Percentiles rank a stretch among this genome's conserved stretches.
Evolutionary conservation across 1,140 invertebrate genomes (phyloP).

Genomic region (Stegodyphus mimosarum): DNA sequence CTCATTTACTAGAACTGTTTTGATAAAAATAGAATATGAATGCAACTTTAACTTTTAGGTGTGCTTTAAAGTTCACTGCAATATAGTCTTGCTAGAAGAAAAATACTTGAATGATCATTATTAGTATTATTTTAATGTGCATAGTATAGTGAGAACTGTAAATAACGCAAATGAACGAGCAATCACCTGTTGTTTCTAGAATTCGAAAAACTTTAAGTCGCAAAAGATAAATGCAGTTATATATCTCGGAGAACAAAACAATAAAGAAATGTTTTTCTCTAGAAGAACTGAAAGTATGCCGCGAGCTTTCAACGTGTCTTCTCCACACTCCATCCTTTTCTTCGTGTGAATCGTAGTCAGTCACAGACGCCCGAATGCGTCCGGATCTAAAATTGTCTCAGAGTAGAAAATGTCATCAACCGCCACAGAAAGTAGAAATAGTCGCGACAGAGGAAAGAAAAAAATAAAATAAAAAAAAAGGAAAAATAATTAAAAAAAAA

Average conservation of each 20-base stretch:
- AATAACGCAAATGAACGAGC: too few relatives aligned
- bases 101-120: too few relatives aligned
- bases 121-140: too few relatives aligned
- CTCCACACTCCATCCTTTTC: neutral
- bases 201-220: too few relatives aligned
- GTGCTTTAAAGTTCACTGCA: too few relatives aligned
- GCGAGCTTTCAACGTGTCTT: neutral
- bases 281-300: neutral
- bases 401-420: conserved; percentile 52
- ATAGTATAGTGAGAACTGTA: too few relatives aligned
- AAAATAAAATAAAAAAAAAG: neutral
- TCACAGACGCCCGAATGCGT: conserved; percentile 10
- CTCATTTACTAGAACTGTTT: too few relatives aligned
- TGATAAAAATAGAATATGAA: too few relatives aligned
- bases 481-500: neutral
- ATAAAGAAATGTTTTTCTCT: neutral
- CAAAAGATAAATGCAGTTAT: neutral
- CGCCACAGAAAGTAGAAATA: conserved; percentile 41
- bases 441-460: conserved; percentile 12
- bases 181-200: too few relatives aligned
- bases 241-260: neutral
- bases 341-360: conserved; percentile 9
- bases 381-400: conserved; percentile 50
- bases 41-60: too few relatives aligned
- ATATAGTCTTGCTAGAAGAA: too few relatives aligned